Evolutionary conservation across 2,113 vertebrate genomes (phyloP).

Genomic region (Rhodinocichla rosea): DNA sequence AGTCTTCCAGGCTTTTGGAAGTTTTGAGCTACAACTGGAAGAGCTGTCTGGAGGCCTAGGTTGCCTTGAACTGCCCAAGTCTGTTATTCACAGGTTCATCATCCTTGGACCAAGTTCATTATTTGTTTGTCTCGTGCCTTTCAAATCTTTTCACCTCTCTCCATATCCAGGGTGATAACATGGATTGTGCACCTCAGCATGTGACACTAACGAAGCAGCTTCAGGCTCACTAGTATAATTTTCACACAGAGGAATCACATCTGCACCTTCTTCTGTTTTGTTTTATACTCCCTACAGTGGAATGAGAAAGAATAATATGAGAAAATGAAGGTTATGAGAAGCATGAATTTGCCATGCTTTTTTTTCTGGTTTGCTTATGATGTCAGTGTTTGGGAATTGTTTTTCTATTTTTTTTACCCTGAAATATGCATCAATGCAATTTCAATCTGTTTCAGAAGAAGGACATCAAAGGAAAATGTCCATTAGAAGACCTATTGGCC

Average conservation of each 20-base stretch:
- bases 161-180: neutral
- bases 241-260: neutral
- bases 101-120: neutral
- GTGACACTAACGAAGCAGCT: neutral
- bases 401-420: neutral
- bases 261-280: neutral
- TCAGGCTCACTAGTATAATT: neutral
- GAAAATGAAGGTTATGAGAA: conserved; percentile 37
- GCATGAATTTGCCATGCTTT: neutral
- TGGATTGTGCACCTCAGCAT: neutral
- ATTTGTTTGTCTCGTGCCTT: neutral
- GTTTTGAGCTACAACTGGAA: neutral
- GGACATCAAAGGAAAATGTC: neutral
- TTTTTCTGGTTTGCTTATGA: neutral
- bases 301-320: conserved; percentile 42
- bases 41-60: neutral
- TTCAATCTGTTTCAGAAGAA: neutral
- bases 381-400: conserved; percentile 27
- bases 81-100: neutral
- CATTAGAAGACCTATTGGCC: neutral
- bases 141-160: neutral
- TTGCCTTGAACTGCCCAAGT: neutral
- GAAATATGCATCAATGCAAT: neutral
- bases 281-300: neutral
- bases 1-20: neutral